These are phyloP conservation scores for Tenodera sinensis DNA, from an alignment of 2,888 invertebrate genomes.

Conservation along the genomic window DNA sequence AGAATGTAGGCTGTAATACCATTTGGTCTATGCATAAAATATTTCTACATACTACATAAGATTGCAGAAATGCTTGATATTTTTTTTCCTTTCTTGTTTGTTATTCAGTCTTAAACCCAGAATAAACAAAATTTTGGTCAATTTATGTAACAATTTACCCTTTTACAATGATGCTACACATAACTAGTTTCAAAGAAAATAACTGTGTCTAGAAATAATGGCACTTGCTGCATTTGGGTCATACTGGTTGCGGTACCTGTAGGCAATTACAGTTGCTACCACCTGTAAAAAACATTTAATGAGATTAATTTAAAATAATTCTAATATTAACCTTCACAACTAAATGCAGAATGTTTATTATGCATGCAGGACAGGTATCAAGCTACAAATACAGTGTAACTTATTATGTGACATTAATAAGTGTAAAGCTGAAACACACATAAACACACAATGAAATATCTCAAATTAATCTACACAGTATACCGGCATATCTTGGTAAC, in stretches of 20 bases:
- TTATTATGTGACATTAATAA: no score
- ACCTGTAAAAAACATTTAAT: conserved; percentile 55
- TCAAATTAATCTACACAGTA: no score
- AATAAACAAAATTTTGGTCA: neutral
- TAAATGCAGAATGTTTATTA: no score
- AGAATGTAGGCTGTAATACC: neutral
- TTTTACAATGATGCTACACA: neutral
- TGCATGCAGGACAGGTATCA: no score
- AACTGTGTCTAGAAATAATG: conserved; percentile 63
- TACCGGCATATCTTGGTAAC: no score
- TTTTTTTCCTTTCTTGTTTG: neutral
- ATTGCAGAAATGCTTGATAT: neutral
- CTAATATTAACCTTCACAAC: no score
- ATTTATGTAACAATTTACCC: neutral
- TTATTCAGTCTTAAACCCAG: neutral
- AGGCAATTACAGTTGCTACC: conserved; percentile 75
- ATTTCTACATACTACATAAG: neutral
- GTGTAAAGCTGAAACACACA: no score
- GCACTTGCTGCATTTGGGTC: conserved; percentile 71
- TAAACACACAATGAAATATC: no score
- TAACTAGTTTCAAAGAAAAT: neutral
- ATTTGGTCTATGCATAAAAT: neutral
- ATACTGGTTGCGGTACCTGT: conserved; percentile 75
- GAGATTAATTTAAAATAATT: no score
- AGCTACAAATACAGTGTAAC: no score